phyloP scores from a whole-genome alignment of 2,888 invertebrate species.

The Siphlonurus alternatus region DNA sequence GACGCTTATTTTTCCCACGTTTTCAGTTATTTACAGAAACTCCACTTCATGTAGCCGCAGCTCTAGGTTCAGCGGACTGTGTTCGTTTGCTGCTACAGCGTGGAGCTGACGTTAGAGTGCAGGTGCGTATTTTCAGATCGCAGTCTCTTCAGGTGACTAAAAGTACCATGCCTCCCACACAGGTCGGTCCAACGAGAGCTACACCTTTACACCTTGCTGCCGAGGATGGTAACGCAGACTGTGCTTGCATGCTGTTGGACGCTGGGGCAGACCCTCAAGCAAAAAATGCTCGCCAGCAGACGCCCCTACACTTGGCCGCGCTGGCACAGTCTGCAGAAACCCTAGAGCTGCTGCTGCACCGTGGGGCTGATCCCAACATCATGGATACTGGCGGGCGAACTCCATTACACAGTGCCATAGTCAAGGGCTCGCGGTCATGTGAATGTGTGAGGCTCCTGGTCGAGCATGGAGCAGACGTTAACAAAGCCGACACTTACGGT shows the following conservation, averaged over 20 bases:
- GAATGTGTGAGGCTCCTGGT: conserved; percentile 47
- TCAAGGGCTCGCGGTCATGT: conserved; percentile 51
- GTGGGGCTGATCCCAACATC: conserved; percentile 45
- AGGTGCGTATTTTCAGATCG: conserved; percentile 19
- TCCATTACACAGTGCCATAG: conserved; percentile 64
- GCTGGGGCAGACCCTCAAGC: conserved; percentile 61
- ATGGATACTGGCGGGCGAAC: conserved; percentile 58
- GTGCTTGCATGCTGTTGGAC: conserved; percentile 51
- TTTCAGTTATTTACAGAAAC: conserved; percentile 64
- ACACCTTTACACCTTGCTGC: conserved; percentile 79
- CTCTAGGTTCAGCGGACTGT: conserved; percentile 49
- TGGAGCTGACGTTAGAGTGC: conserved; percentile 65
- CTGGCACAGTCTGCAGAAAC: conserved; percentile 64
- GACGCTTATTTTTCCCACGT: too few relatives aligned
- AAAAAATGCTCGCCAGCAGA: conserved; percentile 56
- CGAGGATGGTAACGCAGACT: conserved; percentile 68
- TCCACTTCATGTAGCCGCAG: conserved; percentile 65
- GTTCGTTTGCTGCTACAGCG: conserved; percentile 54
- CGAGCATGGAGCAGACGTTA: conserved; percentile 30
- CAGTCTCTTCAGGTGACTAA: background rate
- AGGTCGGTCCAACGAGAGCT: conserved; percentile 28
- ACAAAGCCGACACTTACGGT: conserved; percentile 62
- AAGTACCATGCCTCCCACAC: too few relatives aligned
- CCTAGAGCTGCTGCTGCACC: conserved; percentile 47
- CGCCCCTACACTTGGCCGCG: conserved; percentile 70